Conservation (phyloP, 2,113 vertebrate genomes). For the Spermophilus dauricus region DNA sequence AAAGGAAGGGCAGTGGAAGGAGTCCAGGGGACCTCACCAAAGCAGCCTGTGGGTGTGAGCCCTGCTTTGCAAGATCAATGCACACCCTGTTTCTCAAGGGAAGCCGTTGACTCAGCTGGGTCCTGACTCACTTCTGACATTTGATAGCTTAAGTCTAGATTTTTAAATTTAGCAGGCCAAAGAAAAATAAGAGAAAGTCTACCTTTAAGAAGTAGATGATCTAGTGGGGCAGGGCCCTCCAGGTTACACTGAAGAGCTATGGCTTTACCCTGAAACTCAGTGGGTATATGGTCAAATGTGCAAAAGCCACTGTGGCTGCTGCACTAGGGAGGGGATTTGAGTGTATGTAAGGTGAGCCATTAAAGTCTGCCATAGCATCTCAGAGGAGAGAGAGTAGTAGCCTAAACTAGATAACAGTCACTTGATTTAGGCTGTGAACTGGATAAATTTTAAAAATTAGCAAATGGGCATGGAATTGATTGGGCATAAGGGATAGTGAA, state of each 20-base stretch:
- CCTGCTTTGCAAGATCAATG: fast-evolving
- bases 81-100: neutral
- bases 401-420: neutral
- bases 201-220: neutral
- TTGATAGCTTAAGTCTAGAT: neutral
- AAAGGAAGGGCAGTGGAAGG: neutral
- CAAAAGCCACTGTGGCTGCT: neutral
- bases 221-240: neutral
- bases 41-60: neutral
- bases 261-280: neutral
- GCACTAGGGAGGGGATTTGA: neutral
- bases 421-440: neutral
- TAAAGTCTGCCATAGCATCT: neutral
- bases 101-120: neutral
- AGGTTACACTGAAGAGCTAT: no score
- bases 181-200: neutral
- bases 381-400: neutral
- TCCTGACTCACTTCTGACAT: neutral
- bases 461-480: neutral
- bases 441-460: neutral
- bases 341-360: neutral
- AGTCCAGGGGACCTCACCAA: neutral
- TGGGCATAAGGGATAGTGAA: neutral
- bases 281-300: neutral
- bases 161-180: slow-evolving; percentile 11